Evolutionary conservation across 2,113 vertebrate genomes (phyloP), one percentile per base, ranked within the genome.

Genomic region (Mobula hypostoma): DNA sequence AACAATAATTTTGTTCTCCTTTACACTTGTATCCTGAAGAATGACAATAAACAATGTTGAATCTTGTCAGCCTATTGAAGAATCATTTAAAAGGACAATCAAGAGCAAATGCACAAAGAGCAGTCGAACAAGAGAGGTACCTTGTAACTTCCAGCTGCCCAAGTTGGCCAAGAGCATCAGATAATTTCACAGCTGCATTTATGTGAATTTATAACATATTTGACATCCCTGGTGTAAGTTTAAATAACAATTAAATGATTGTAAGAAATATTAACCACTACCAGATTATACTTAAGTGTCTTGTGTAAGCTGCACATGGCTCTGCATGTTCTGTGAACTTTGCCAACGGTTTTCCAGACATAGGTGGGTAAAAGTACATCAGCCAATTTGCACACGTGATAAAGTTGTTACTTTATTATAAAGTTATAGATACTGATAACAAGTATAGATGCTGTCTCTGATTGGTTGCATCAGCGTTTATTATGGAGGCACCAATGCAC

Each of bases 221-320:
- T 70, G 32, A 74, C 24, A 93, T 93, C 91, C 32, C 68, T 74
- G 40, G 36, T 76, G 36, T 74, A 93, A 7, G 32, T 48, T 93
- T 93, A 93, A 93, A 12, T 76, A 70, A 92, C 32, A 92, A 72
- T 17, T 61, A 40, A 92, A 91, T 70, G 24, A 93, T 29, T 72
- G 66, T 93, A 40, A 93, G 68, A 74, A 93, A 74, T 29, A 93
- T 24, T 92, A 93, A 93, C 91, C 74, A n/a, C 74, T 93, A 72
- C 36, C 68, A 93, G 68, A 93, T 93, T 24, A 14, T 93, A 32
- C 3, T 92, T 66, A 92, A 32, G 72, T 92, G 90, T 72, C 40
- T 93, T 70, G 48, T 74, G 88, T 76, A 74, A 14, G 29, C 74
- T 93, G 68, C 70, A 93, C 68, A 56, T 93, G 74, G 70, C 48